A percentile compares a stretch with the other conserved stretches of the same genome.
Conservation (phyloP, 2,797 vertebrate genomes). For the Acrocephalus scirpaceus region DNA sequence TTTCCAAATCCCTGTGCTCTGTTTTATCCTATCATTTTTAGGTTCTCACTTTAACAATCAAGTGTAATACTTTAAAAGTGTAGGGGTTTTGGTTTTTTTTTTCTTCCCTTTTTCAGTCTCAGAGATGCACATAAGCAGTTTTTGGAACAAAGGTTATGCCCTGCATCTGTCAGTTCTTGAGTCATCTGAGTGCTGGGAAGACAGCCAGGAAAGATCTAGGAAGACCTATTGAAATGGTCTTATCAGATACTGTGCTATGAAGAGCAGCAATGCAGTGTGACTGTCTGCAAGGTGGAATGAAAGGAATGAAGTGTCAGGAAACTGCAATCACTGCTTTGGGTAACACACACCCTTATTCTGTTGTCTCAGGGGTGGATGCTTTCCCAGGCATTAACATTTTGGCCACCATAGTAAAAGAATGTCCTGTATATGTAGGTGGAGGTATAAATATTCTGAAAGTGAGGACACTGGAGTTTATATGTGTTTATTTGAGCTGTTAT, state of each 20-base stretch:
- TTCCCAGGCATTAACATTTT: not conserved
- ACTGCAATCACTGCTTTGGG: not conserved
- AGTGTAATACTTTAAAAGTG: not conserved
- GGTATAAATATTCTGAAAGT: not conserved
- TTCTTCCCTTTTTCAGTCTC: not conserved
- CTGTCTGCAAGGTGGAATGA: slow-evolving; percentile 11
- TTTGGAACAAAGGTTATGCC: not conserved
- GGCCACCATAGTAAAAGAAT: not conserved
- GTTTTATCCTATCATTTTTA: not conserved
- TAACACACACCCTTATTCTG: not conserved
- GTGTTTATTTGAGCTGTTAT: not conserved
- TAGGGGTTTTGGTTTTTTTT: too few species aligned
- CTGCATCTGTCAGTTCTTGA: not conserved
- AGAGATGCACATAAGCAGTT: not conserved
- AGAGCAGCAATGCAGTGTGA: not conserved
- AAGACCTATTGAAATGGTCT: not conserved
- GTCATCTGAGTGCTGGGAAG: not conserved
- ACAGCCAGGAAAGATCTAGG: not conserved
- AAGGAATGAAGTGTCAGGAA: slow-evolving; percentile 1
- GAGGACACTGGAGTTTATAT: not conserved
- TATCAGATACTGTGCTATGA: not conserved
- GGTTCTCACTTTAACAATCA: not conserved
- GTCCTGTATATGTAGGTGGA: not conserved
- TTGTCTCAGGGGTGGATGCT: not conserved
- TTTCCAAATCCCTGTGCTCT: not conserved